phyloP scores from a whole-genome alignment of 2,797 vertebrate genomes.

The Acanthurus tractus region DNA sequence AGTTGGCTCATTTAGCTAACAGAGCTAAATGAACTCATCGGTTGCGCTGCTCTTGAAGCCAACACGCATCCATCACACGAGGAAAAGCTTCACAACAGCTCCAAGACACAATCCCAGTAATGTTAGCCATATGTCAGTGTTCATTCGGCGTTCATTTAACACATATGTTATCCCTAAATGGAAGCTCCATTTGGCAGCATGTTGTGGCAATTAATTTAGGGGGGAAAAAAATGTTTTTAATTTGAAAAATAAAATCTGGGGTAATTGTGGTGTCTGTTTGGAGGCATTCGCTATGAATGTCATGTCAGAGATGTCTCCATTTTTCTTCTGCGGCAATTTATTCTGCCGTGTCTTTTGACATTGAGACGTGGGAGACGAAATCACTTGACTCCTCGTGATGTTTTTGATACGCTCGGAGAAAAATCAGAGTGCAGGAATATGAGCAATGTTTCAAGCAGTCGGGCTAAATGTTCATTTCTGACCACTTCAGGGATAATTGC shows the following conservation, averaged over 20 bases:
- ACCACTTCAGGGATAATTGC: neutral
- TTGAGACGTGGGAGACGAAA: slow-evolving; percentile 26
- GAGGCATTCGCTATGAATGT: neutral
- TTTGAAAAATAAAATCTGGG: slow-evolving; percentile 7
- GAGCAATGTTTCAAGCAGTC: neutral
- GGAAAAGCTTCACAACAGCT: slow-evolving; percentile 54
- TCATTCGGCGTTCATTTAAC: slow-evolving; percentile 35
- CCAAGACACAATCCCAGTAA: slow-evolving; percentile 44
- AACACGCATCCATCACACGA: slow-evolving; percentile 59
- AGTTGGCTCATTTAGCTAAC: slow-evolving; percentile 72
- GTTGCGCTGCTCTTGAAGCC: slow-evolving; percentile 39
- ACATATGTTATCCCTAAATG: slow-evolving; percentile 34
- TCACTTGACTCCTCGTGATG: neutral
- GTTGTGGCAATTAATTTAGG: slow-evolving; percentile 20
- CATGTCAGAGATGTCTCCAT: neutral
- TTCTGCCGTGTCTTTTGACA: slow-evolving; percentile 25
- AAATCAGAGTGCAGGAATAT: neutral
- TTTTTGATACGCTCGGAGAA: neutral
- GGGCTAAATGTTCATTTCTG: neutral
- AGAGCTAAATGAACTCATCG: slow-evolving; percentile 67
- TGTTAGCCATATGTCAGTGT: slow-evolving; percentile 63
- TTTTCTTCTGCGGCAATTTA: neutral
- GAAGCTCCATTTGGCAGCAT: slow-evolving; percentile 40
- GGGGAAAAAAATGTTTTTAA: slow-evolving; percentile 15
- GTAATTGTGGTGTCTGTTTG: slow-evolving; percentile 17